Evolutionary conservation across 2,888 invertebrate genomes (phyloP), one percentile per base, ranked within the genome.

Genomic region (Lasiommata megera): DNA sequence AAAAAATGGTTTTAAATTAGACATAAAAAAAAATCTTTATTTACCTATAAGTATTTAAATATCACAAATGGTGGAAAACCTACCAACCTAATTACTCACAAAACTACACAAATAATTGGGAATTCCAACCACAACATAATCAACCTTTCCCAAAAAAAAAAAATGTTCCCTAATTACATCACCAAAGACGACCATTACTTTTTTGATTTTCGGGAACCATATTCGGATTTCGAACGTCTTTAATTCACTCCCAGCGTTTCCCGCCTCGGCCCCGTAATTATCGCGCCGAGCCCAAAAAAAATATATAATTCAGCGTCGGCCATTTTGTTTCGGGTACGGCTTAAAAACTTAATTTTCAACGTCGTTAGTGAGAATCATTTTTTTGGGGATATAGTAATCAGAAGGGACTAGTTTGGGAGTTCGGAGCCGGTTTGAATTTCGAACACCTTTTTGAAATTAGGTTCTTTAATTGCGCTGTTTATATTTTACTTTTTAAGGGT

Each of bases 311-410:
- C 59, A 55, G 51, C 54, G 68, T 62, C 74, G 67, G 78, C 78
- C 78, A 78, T 78, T 65, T 78, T 77, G 76, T 64, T 47, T 63
- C 62, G 66, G 68, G 67, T 69, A 68, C 70, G 66, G 66, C 72
- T 77, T 82, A 82, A 82, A 82, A 82, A 80, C 81, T 80, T 81
- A 80, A 82, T 82, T 81, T 71, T 60, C 64, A 65, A 64, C 60
- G 72, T 78, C 79, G 79, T 82, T 79, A 79, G 75, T 67, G 72
- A 65, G 71, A 61, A 61, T 63, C 56, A 65, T 56, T 66, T 66
- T 68, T 60, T 62, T 65, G 52, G 67, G 65, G 67, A 68, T 68
- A 67, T 68, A 64, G 66, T 64, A 67, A 68, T 67, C 67, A 64
- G 62, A 56, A 54, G 17, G 17, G 40, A 61, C 63, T 63, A 60